Conservation (phyloP, 2,888 invertebrate genomes). For the Syrista parreyssii region DNA sequence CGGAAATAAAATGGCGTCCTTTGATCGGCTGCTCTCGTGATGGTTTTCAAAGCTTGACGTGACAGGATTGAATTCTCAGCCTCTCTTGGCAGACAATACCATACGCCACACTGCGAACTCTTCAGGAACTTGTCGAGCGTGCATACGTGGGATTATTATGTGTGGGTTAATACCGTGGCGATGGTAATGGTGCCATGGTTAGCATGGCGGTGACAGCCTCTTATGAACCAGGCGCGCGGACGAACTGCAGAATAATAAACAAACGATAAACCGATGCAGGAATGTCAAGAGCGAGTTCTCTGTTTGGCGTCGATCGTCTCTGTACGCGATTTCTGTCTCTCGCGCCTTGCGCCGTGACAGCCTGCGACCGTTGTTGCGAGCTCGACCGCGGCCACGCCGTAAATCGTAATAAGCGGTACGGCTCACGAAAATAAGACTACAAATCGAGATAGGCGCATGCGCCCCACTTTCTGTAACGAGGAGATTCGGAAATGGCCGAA, state of each 20-base stretch:
- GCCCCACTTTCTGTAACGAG: neutral
- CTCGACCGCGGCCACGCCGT: neutral
- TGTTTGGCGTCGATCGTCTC: neutral
- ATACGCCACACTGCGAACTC: conserved; percentile 27
- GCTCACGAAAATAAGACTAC: neutral
- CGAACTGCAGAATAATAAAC: conserved; percentile 6
- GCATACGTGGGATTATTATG: neutral
- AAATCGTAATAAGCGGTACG: neutral
- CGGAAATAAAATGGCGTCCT: neutral
- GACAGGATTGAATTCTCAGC: neutral
- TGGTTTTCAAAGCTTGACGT: neutral
- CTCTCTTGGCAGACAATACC: neutral
- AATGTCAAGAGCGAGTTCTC: conserved; percentile 1
- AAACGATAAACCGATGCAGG: conserved; percentile 5
- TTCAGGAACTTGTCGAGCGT: conserved; percentile 23
- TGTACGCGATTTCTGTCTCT: neutral
- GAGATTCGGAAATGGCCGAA: neutral
- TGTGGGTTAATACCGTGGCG: neutral
- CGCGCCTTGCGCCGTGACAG: neutral
- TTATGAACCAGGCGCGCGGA: neutral
- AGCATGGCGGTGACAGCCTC: conserved; percentile 1
- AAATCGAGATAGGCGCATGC: neutral
- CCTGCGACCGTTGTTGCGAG: neutral
- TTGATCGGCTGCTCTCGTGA: neutral
- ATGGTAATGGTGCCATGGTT: conserved; percentile 2